These are phyloP conservation scores for Danaus chrysippus DNA, from an alignment of 2,888 invertebrate species.

Conservation along the genomic window DNA sequence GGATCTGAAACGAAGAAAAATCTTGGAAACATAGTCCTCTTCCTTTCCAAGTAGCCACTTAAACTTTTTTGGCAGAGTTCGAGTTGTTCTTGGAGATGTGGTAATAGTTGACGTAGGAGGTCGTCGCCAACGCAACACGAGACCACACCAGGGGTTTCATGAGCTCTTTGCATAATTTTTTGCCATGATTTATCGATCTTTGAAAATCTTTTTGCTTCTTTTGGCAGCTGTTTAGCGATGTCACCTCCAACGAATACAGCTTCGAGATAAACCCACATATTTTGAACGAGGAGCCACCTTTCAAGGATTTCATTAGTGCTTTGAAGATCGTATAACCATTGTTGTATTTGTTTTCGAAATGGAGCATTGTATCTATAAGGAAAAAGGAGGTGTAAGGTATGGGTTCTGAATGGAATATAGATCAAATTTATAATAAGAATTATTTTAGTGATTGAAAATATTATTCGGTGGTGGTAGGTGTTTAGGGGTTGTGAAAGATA, in stretches of 20 bases:
- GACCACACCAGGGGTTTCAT: conserved; percentile 97
- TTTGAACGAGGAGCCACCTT: conserved; percentile 97
- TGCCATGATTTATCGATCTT: conserved; percentile 99
- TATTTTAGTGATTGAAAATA: background rate
- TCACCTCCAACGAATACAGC: conserved; percentile 99
- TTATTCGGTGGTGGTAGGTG: no score
- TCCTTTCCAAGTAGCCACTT: conserved; percentile 95
- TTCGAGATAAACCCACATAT: conserved; percentile 98
- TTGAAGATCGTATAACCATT: conserved; percentile 95
- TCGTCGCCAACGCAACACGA: conserved; percentile 98
- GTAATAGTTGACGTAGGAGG: conserved; percentile 91
- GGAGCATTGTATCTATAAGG: conserved; percentile 92
- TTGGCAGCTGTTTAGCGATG: conserved; percentile 98
- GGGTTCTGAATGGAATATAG: background rate
- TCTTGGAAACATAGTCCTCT: conserved; percentile 94
- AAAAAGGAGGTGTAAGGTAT: conserved; percentile 13
- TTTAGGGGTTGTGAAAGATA: no score
- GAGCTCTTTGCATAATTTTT: conserved; percentile 97
- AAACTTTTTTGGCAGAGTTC: conserved; percentile 98
- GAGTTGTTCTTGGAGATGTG: conserved; percentile 96
- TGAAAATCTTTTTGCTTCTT: conserved; percentile 95
- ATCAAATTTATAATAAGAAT: background rate
- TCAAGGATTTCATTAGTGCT: conserved; percentile 98
- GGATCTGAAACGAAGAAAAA: conserved; percentile 98
- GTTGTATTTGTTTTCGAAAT: conserved; percentile 96